Percentiles rank a stretch among this genome's conserved stretches.
phyloP scores from a whole-genome alignment of 2,888 invertebrate genomes.

The Mythimna pallens region DNA sequence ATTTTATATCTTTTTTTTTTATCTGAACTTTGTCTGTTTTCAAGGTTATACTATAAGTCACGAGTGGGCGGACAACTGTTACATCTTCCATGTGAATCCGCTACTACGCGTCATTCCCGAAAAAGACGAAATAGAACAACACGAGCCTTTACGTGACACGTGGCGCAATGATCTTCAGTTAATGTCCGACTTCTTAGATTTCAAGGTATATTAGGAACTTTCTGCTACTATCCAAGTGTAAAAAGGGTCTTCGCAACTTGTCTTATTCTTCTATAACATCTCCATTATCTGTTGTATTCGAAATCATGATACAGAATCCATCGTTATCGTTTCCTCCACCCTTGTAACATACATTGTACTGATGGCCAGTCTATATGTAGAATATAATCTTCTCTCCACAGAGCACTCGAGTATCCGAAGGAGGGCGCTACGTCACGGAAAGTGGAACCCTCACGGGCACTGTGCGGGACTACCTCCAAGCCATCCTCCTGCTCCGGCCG shows the following conservation, averaged over 20 bases:
- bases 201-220: conserved; percentile 85
- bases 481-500: conserved; percentile 90
- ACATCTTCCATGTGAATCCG: conserved; percentile 91
- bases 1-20: background rate
- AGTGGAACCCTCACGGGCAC: conserved; percentile 90
- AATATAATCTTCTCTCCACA: conserved; percentile 63
- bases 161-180: conserved; percentile 92
- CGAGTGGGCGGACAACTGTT: conserved; percentile 91
- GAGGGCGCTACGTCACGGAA: conserved; percentile 90
- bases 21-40: background rate
- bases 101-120: conserved; percentile 80
- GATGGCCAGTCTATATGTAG: background rate
- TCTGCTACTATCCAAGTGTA: background rate
- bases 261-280: background rate
- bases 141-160: conserved; percentile 83
- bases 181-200: conserved; percentile 91
- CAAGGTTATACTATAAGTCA: conserved; percentile 91
- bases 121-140: conserved; percentile 81
- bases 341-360: no score
- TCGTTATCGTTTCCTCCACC: background rate
- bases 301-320: background rate
- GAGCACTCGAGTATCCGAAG: conserved; percentile 86
- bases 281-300: background rate
- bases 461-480: conserved; percentile 91
- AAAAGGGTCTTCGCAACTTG: background rate